A percentile compares a stretch with the other conserved stretches of the same genome.
These are phyloP conservation scores for Belonocnema kinseyi DNA, from an alignment of 1,140 invertebrate genomes.

Conservation along the genomic window DNA sequence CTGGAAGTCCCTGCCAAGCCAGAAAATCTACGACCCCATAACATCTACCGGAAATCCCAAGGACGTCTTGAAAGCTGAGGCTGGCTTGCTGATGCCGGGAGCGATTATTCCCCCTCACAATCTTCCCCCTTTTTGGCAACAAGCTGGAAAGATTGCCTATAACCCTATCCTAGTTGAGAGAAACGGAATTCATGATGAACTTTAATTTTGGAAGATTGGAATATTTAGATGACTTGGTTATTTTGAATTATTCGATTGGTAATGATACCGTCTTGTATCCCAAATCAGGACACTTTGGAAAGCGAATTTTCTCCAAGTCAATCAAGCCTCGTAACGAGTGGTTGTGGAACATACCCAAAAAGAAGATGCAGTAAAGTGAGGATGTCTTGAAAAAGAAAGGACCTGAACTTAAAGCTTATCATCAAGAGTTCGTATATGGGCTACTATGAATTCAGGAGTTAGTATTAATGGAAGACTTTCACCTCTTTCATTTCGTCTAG, in stretches of 20 bases:
- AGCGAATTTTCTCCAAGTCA: too few relatives aligned
- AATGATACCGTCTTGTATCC: too few relatives aligned
- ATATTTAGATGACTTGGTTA: too few relatives aligned
- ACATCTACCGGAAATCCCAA: slow-evolving; percentile 13
- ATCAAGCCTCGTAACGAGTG: neutral
- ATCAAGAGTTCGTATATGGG: neutral
- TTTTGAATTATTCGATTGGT: too few relatives aligned
- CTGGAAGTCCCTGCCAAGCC: neutral
- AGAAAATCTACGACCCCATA: slow-evolving; percentile 13
- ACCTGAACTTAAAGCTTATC: neutral
- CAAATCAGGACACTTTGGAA: too few relatives aligned
- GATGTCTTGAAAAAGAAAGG: neutral
- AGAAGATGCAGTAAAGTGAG: neutral
- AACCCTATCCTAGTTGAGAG: neutral
- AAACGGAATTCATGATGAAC: neutral
- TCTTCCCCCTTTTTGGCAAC: slow-evolving; percentile 10
- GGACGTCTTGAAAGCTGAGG: slow-evolving; percentile 13
- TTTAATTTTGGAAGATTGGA: neutral
- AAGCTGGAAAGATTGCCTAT: neutral
- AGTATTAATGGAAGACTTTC: neutral
- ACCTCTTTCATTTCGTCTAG: neutral
- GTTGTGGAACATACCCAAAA: neutral
- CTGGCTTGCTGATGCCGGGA: neutral
- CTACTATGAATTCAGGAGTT: neutral
- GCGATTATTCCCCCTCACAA: slow-evolving; percentile 10